These are phyloP conservation scores for Lateolabrax maculatus DNA, from an alignment of 2,797 vertebrate species.

Conservation along the genomic window DNA sequence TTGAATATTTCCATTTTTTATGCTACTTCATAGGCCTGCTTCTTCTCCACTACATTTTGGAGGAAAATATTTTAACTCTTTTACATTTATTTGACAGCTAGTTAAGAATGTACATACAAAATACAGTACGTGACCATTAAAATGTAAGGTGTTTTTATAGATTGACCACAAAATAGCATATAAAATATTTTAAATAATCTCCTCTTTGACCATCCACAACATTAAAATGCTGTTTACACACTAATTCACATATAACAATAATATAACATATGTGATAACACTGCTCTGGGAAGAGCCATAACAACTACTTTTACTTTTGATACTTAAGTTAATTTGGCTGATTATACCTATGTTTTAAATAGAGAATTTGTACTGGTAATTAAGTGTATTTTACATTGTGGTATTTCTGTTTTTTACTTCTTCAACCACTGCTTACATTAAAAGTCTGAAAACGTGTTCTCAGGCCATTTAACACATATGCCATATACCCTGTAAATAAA, in stretches of 20 bases:
- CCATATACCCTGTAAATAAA: slow-evolving; percentile 9
- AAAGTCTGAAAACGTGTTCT: background rate
- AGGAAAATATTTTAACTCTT: background rate
- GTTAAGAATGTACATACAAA: background rate
- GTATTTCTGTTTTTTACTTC: background rate
- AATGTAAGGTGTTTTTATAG: background rate
- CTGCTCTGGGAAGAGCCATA: too few relatives aligned
- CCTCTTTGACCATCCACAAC: background rate
- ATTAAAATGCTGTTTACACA: background rate
- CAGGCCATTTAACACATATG: background rate
- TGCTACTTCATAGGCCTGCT: background rate
- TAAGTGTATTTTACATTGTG: background rate
- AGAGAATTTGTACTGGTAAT: background rate
- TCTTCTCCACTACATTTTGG: too few relatives aligned
- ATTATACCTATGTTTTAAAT: background rate
- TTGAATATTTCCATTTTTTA: background rate
- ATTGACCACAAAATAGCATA: background rate
- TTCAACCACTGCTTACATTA: background rate
- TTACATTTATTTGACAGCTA: background rate
- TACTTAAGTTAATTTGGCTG: background rate
- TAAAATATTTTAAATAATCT: background rate
- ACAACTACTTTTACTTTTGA: background rate
- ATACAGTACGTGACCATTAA: background rate
- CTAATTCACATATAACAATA: background rate
- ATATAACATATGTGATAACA: too few relatives aligned